A percentile compares a stretch with the other conserved stretches of the same genome.
Evolutionary conservation across 2,797 vertebrate species (phyloP).

Genomic region (Notolabrus celidotus): DNA sequence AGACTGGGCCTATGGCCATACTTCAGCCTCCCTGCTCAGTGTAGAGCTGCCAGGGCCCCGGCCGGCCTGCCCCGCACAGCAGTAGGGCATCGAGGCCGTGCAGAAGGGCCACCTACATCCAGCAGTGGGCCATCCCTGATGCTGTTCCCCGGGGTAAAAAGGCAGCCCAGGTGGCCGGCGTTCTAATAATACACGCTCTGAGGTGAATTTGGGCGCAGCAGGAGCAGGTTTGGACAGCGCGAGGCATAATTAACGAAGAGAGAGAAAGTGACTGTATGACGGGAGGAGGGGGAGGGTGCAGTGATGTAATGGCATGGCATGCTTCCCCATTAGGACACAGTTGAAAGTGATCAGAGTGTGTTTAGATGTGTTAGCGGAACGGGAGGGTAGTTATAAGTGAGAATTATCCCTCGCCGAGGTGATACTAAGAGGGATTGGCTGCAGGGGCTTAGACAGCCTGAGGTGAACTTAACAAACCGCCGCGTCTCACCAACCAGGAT

Average conservation of each 20-base stretch:
- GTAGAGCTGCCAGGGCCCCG: conserved; percentile 53
- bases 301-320: conserved; percentile 74
- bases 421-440: conserved; percentile 77
- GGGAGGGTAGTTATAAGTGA: conserved; percentile 77
- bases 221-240: conserved; percentile 50
- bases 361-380: conserved; percentile 75
- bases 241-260: conserved; percentile 65
- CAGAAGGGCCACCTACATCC: conserved; percentile 58
- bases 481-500: conserved; percentile 35
- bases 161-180: conserved; percentile 50
- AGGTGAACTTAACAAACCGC: conserved; percentile 62
- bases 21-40: conserved; percentile 57
- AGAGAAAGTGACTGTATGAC: conserved; percentile 42
- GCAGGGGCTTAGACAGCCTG: conserved; percentile 57
- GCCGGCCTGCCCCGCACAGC: conserved; percentile 64
- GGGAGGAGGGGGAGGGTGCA: conserved; percentile 47
- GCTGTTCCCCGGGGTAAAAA: conserved; percentile 35
- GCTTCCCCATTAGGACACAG: conserved; percentile 67
- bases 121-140: conserved; percentile 52
- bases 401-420: conserved; percentile 75
- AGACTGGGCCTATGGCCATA: conserved; percentile 79
- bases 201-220: conserved; percentile 62
- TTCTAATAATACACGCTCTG: conserved; percentile 63
- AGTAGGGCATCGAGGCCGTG: conserved; percentile 56
- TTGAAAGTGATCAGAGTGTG: conserved; percentile 74